Percentiles rank a stretch among this genome's conserved stretches.
These are phyloP conservation scores for Subacronicta megacephala DNA, from an alignment of 2,888 invertebrate genomes.

Conservation along the genomic window DNA sequence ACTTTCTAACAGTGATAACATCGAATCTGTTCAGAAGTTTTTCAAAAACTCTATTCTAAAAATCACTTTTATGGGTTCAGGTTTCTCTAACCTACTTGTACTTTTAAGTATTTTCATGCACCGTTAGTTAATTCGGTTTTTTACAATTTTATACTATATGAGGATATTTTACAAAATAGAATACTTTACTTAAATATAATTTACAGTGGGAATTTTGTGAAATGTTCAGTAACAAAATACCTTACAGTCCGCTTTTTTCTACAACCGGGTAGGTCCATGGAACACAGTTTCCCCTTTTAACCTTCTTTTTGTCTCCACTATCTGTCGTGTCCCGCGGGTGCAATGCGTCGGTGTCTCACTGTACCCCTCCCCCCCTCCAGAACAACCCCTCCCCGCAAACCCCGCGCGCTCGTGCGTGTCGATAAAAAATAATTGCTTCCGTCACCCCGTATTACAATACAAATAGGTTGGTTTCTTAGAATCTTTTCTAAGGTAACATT, in stretches of 20 bases:
- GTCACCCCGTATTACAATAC: constrained; percentile 77
- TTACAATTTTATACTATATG: no score
- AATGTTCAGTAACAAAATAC: constrained; percentile 14
- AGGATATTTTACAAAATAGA: no score
- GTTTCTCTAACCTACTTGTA: no score
- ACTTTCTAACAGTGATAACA: no score
- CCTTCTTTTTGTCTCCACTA: constrained; percentile 73
- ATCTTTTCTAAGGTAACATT: constrained; percentile 44
- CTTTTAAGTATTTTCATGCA: no score
- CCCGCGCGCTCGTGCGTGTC: constrained; percentile 81
- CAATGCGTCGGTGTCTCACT: constrained; percentile 81
- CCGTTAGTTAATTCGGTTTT: no score
- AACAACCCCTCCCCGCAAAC: constrained; percentile 42
- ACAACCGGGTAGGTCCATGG: constrained; percentile 46
- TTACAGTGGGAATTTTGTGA: no score
- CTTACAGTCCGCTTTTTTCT: constrained; percentile 22
- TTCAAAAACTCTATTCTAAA: no score
- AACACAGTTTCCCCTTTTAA: constrained; percentile 72
- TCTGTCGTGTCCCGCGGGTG: constrained; percentile 80
- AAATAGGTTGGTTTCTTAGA: constrained; percentile 65
- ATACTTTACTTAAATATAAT: no score
- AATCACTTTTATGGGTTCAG: no score
- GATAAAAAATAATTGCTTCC: constrained; percentile 89
- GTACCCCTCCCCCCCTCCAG: constrained; percentile 51
- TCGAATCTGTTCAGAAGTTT: no score